phyloP scores from a whole-genome alignment of 1,140 invertebrate genomes.

The Nixonia krombeini region DNA sequence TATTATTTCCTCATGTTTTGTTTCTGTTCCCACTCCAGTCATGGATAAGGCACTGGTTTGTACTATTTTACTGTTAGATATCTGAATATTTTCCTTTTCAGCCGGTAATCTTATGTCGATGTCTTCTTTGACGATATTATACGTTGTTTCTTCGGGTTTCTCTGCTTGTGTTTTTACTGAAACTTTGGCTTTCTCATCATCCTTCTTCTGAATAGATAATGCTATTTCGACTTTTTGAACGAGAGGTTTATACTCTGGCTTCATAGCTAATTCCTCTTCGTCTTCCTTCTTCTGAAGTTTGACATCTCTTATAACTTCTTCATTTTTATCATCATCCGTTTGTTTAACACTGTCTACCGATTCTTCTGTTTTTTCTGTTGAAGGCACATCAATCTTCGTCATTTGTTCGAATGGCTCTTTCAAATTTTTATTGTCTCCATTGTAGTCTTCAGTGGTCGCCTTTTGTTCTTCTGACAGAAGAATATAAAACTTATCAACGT shows the following conservation, averaged over 20 bases:
- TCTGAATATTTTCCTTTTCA: constrained; percentile 46
- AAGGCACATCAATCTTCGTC: constrained; percentile 2
- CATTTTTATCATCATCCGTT: constrained; percentile 24
- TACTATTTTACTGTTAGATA: constrained; percentile 52
- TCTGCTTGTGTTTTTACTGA: constrained; percentile 56
- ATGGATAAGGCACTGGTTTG: constrained; percentile 53
- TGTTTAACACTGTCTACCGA: constrained; percentile 17
- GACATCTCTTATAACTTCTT: too few species aligned
- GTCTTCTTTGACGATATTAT: constrained; percentile 58
- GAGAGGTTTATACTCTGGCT: constrained; percentile 46
- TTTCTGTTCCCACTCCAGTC: constrained; percentile 48
- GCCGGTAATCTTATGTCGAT: constrained; percentile 59
- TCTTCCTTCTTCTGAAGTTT: constrained; percentile 15
- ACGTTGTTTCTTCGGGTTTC: constrained; percentile 33
- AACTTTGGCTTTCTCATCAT: constrained; percentile 50
- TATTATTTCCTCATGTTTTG: constrained; percentile 31
- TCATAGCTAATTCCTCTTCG: constrained; percentile 16
- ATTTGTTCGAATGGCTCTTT: too few species aligned
- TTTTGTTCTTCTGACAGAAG: constrained; percentile 48
- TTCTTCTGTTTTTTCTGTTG: constrained; percentile 7
- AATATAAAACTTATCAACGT: constrained; percentile 50
- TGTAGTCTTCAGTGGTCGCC: constrained; percentile 7
- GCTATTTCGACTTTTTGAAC: constrained; percentile 61
- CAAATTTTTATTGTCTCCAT: neutral
- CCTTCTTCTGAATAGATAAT: constrained; percentile 54